phyloP scores from a whole-genome alignment of 2,797 vertebrate genomes.

The Limosa lapponica region DNA sequence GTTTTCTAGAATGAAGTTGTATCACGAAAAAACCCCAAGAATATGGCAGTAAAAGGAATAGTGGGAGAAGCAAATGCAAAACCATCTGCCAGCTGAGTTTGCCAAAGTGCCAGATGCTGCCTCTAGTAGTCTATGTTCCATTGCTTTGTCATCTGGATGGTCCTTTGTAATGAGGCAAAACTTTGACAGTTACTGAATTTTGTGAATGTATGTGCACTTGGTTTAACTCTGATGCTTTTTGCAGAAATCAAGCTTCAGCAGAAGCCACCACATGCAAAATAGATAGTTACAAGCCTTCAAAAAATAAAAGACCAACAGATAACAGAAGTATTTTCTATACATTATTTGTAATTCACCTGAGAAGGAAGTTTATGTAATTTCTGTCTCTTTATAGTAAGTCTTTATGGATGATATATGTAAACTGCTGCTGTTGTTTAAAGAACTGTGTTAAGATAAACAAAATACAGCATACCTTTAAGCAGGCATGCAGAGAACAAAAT shows the following conservation, averaged over 20 bases:
- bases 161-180: conserved; percentile 5
- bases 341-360: background rate
- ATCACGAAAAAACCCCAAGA: background rate
- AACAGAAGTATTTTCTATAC: background rate
- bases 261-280: background rate
- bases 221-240: background rate
- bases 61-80: background rate
- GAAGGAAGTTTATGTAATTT: background rate
- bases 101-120: conserved; percentile 29
- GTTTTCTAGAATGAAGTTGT: background rate
- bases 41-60: background rate
- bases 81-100: background rate
- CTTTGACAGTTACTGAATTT: background rate
- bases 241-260: background rate
- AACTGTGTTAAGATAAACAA: background rate
- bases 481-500: background rate
- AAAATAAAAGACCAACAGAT: background rate
- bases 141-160: background rate
- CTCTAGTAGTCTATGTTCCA: background rate
- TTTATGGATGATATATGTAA: background rate
- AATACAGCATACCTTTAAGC: background rate
- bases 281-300: background rate
- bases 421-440: background rate
- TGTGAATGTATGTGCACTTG: background rate
- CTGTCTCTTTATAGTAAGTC: background rate